Conservation (phyloP, 2,797 vertebrate genomes). For the Melanogrammus aeglefinus region DNA sequence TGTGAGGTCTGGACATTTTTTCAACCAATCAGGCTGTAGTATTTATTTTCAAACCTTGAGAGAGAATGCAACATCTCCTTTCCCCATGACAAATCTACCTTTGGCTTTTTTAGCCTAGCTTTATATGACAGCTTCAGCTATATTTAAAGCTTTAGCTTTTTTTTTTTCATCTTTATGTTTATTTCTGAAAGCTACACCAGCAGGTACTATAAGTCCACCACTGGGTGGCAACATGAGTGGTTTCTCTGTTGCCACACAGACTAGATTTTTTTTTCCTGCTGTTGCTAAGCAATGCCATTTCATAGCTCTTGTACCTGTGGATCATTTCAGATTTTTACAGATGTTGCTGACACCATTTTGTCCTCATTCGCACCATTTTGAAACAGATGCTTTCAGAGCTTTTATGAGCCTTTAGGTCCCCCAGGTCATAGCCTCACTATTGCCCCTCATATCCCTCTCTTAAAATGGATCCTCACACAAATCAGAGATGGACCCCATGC, state of each 20-base stretch:
- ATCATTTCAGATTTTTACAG: constrained; percentile 63
- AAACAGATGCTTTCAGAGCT: constrained; percentile 13
- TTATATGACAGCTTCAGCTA: neutral
- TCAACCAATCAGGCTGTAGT: constrained; percentile 61
- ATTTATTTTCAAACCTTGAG: constrained; percentile 56
- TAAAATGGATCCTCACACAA: constrained; percentile 1
- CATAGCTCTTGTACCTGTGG: constrained; percentile 61
- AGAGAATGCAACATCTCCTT: constrained; percentile 28
- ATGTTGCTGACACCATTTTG: constrained; percentile 68
- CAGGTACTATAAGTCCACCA: constrained; percentile 39
- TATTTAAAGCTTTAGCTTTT: neutral
- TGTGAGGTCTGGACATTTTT: constrained; percentile 52
- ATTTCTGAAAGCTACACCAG: neutral
- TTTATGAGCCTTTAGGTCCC: neutral
- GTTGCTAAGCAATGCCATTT: constrained; percentile 74
- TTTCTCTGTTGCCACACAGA: constrained; percentile 44
- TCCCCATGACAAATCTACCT: neutral
- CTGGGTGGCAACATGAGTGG: constrained; percentile 65
- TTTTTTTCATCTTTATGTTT: neutral
- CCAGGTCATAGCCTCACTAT: neutral
- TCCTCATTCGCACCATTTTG: constrained; percentile 61
- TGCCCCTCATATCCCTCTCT: neutral
- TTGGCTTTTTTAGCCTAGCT: neutral
- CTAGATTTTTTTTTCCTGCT: constrained; percentile 47
- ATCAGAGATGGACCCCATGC: neutral